Conservation (phyloP, 1,140 invertebrate species). For the Drosophila pectinifera region DNA sequence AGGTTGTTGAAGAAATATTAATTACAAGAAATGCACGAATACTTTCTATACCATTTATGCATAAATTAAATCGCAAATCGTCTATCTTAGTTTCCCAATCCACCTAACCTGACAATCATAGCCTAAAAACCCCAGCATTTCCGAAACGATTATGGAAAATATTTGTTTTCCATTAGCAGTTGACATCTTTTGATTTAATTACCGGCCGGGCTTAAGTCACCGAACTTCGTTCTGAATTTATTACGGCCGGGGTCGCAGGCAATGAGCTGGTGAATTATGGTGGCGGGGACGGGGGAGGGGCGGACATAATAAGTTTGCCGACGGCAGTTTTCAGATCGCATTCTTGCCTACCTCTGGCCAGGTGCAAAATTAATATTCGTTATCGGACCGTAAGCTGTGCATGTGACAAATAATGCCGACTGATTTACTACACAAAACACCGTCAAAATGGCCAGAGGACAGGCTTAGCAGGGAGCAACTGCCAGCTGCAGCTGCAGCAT, state of each 20-base stretch:
- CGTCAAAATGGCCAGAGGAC: constrained; percentile 36
- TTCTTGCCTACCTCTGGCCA: constrained; percentile 65
- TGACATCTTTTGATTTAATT: constrained; percentile 49
- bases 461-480: constrained; percentile 40
- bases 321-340: constrained; percentile 56
- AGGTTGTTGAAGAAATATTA: background rate
- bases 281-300: constrained; percentile 4
- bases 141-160: constrained; percentile 30
- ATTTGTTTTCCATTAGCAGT: constrained; percentile 62
- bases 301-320: constrained; percentile 59
- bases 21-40: too few relatives aligned
- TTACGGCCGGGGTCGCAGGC: constrained; percentile 12
- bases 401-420: constrained; percentile 77
- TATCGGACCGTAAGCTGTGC: constrained; percentile 60
- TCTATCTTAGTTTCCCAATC: too few relatives aligned
- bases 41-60: background rate
- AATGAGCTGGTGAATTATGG: constrained; percentile 15
- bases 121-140: constrained; percentile 4
- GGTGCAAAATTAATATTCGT: constrained; percentile 77
- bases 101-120: background rate
- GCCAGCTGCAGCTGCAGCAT: constrained; percentile 49
- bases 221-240: constrained; percentile 35
- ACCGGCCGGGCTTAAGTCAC: constrained; percentile 30
- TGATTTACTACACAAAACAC: constrained; percentile 66
- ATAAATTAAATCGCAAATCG: too few relatives aligned